phyloP scores from a whole-genome alignment of 2,113 vertebrate species.

The Ursus arctos region DNA sequence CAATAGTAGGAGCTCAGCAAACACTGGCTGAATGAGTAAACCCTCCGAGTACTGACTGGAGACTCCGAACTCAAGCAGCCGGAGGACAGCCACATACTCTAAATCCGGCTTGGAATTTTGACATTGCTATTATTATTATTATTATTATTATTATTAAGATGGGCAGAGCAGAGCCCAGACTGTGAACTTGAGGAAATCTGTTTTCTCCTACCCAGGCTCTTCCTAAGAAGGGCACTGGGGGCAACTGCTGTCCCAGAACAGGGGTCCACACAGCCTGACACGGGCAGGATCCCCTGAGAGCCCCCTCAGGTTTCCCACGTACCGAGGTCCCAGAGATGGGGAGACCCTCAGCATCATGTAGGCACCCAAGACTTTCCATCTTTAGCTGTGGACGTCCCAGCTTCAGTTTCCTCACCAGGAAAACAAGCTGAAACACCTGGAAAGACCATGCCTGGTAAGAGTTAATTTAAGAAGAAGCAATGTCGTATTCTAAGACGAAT shows the following conservation, averaged over 20 bases:
- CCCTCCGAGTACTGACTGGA: too few relatives aligned
- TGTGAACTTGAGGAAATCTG: background rate
- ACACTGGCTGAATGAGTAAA: background rate
- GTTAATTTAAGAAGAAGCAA: background rate
- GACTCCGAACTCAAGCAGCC: background rate
- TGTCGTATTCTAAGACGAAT: background rate
- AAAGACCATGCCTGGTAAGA: background rate
- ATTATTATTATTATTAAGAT: background rate
- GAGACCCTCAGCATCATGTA: background rate
- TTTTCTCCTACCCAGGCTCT: background rate
- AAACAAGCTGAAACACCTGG: background rate
- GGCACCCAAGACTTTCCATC: background rate
- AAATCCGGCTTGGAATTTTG: background rate
- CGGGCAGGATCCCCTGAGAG: background rate
- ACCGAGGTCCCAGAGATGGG: background rate
- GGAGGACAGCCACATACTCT: background rate
- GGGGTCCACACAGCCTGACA: background rate
- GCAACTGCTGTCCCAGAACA: background rate
- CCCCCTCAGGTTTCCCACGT: background rate
- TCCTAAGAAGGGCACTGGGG: background rate
- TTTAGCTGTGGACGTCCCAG: rapidly evolving
- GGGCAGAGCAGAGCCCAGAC: background rate
- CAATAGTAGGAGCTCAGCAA: background rate
- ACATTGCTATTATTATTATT: too few relatives aligned
- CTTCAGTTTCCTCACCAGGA: background rate